phyloP scores from a whole-genome alignment of 2,113 vertebrate genomes.

The Barbus barbus region DNA sequence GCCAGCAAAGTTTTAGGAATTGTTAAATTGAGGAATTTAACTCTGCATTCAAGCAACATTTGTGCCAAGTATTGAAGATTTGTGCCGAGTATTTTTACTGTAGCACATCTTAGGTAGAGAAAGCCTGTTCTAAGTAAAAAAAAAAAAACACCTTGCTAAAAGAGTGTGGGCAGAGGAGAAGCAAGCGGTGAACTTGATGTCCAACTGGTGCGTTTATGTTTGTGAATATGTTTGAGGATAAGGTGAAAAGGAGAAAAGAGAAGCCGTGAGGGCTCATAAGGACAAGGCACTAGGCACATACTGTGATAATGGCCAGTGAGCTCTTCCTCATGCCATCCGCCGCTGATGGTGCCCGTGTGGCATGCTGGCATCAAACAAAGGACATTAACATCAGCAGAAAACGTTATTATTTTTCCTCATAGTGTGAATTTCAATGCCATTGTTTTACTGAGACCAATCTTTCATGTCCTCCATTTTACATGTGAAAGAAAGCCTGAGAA shows the following conservation, averaged over 20 bases:
- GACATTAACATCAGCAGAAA: slow-evolving; percentile 13
- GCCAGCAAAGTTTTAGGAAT: too few species aligned
- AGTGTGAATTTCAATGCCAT: slow-evolving; percentile 16
- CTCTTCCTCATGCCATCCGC: slow-evolving; percentile 4
- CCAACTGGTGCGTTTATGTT: background rate
- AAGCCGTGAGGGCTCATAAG: background rate
- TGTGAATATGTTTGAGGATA: slow-evolving; percentile 2
- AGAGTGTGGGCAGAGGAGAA: background rate
- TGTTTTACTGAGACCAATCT: slow-evolving; percentile 23
- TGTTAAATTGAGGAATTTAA: background rate
- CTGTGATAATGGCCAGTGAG: slow-evolving; percentile 25
- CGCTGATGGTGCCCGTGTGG: background rate
- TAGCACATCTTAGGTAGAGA: background rate
- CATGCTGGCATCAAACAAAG: slow-evolving; percentile 1
- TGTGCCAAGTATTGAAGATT: too few species aligned
- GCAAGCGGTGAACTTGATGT: background rate
- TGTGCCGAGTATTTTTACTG: background rate
- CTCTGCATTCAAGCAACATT: background rate
- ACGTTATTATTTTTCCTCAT: slow-evolving; percentile 5
- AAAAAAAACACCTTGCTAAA: background rate
- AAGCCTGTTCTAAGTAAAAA: background rate
- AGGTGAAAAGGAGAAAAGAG: slow-evolving; percentile 16
- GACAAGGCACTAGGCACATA: slow-evolving; percentile 12
- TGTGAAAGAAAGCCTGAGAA: slow-evolving; percentile 11
- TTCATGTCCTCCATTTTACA: slow-evolving; percentile 19